phyloP scores from a whole-genome alignment of 1,140 invertebrate genomes.

The Ceratina calcarata region DNA sequence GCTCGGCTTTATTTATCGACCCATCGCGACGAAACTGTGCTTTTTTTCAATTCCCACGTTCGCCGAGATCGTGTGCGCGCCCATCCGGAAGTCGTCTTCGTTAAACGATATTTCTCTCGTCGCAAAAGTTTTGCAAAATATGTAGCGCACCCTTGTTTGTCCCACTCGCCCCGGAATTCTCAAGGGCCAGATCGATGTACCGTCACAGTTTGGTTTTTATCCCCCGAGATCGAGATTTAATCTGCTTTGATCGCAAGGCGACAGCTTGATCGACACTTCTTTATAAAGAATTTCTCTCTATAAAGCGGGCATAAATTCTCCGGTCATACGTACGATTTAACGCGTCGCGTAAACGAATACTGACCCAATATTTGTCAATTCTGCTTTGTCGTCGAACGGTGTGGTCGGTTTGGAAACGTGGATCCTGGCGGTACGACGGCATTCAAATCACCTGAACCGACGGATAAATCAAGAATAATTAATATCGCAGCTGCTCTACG shows the following conservation, averaged over 20 bases:
- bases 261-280: conserved; percentile 32
- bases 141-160: background rate
- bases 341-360: background rate
- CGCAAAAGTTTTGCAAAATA: background rate
- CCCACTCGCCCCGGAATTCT: conserved; percentile 6
- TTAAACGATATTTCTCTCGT: background rate
- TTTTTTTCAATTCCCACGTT: conserved; percentile 45
- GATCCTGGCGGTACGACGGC: background rate
- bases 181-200: background rate
- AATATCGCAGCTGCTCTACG: conserved; percentile 20
- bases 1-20: no score
- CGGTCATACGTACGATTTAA: conserved; percentile 8
- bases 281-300: conserved; percentile 1
- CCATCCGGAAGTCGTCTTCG: background rate
- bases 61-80: background rate
- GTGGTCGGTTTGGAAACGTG: background rate
- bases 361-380: background rate
- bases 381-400: background rate
- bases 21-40: background rate
- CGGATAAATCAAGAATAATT: conserved; percentile 32
- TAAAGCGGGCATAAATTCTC: conserved; percentile 21
- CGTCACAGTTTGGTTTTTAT: background rate
- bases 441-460: background rate
- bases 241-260: background rate
- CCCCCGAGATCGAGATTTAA: background rate